A percentile compares a stretch with the other conserved stretches of the same genome.
Evolutionary conservation across 2,888 invertebrate genomes (phyloP).

Genomic region (Eurytoma adleriae): DNA sequence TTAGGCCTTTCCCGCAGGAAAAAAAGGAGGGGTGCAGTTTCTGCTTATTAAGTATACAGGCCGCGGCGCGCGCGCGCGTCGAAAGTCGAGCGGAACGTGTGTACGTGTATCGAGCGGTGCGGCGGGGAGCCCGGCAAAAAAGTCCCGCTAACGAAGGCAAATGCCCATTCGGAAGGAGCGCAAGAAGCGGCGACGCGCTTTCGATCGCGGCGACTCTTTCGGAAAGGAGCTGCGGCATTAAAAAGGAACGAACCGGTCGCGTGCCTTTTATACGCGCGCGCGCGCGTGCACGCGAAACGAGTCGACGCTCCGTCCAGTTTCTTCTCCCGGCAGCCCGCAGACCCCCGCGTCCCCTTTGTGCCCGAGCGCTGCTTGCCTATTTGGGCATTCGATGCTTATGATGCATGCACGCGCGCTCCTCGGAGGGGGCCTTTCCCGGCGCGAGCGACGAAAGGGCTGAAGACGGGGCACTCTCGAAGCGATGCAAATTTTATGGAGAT

Average conservation of each 20-base stretch:
- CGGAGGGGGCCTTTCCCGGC: too few species aligned
- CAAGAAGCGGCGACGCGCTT: background rate
- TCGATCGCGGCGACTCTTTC: conserved; percentile 36
- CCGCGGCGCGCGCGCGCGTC: background rate
- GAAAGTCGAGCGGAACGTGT: background rate
- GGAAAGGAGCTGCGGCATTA: conserved; percentile 27
- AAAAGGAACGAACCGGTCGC: conserved; percentile 23
- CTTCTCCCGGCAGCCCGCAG: background rate
- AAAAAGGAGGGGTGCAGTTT: too few species aligned
- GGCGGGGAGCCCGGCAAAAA: background rate
- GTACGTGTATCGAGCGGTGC: background rate
- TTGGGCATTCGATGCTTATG: conserved; percentile 3
- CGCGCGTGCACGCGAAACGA: conserved; percentile 10
- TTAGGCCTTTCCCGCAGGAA: too few species aligned
- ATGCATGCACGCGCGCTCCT: background rate
- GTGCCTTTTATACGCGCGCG: background rate
- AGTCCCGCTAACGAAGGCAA: conserved; percentile 42
- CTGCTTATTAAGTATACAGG: background rate
- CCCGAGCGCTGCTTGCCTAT: conserved; percentile 25
- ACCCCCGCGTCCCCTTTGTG: conserved; percentile 1
- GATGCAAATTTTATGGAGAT: too few species aligned
- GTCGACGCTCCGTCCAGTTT: conserved; percentile 22
- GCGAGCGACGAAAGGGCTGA: too few species aligned
- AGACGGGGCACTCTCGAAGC: too few species aligned
- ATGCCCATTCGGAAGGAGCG: conserved; percentile 19